These are phyloP conservation scores for Acrocephalus kingi DNA, from an alignment of 2,113 vertebrate species.

Conservation along the genomic window DNA sequence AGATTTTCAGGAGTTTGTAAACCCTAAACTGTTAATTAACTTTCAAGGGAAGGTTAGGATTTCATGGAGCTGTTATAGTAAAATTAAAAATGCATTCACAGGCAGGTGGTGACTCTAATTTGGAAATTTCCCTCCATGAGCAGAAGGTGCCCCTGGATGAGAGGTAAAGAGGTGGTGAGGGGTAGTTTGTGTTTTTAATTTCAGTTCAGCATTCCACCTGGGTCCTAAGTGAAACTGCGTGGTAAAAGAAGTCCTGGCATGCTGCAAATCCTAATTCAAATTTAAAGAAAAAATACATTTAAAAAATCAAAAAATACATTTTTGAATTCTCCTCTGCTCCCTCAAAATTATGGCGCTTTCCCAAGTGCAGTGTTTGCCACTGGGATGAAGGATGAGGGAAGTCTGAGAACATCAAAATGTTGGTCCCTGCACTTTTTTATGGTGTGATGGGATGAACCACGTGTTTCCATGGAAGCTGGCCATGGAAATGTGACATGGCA, in stretches of 20 bases:
- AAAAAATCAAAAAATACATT: not conserved
- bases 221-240: accelerated
- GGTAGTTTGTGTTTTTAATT: not conserved
- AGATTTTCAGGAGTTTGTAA: not conserved
- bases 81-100: not conserved
- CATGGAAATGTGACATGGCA: not conserved
- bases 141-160: not conserved
- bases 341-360: not conserved
- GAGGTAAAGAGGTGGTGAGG: not conserved
- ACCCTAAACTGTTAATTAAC: not conserved
- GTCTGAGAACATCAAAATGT: not conserved
- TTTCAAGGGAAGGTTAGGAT: not conserved
- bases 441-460: accelerated
- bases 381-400: not conserved
- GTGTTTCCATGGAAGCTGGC: accelerated
- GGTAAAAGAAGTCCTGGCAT: not conserved
- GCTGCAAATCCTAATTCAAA: not conserved
- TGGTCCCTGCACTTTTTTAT: not conserved
- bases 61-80: accelerated
- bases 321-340: not conserved
- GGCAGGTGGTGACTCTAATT: not conserved
- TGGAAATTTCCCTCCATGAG: not conserved
- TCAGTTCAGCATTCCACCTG: not conserved
- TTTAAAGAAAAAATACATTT: not conserved
- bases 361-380: accelerated